These are phyloP conservation scores for Drosophila baimaii DNA, from an alignment of 1,140 invertebrate genomes.

Conservation along the genomic window DNA sequence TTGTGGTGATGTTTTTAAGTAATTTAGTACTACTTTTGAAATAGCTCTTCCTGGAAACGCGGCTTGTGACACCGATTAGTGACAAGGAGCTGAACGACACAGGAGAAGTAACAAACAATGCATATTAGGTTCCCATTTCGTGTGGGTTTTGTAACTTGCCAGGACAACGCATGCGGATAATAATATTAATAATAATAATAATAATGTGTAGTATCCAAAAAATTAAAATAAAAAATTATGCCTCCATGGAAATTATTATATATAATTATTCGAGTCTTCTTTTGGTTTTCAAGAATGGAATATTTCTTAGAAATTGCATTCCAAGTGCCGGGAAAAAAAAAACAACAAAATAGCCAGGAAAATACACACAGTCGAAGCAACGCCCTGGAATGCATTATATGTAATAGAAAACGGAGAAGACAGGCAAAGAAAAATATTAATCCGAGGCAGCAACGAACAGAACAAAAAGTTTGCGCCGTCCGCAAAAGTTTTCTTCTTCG, in stretches of 20 bases:
- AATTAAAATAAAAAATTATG: neutral
- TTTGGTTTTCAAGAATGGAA: slow-evolving; percentile 64
- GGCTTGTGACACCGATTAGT: too few relatives aligned
- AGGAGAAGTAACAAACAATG: too few relatives aligned
- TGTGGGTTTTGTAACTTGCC: too few relatives aligned
- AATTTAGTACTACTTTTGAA: too few relatives aligned
- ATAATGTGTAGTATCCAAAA: too few relatives aligned
- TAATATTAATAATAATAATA: too few relatives aligned
- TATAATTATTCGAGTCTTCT: slow-evolving; percentile 36
- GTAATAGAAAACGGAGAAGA: slow-evolving; percentile 35
- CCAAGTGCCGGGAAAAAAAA: slow-evolving; percentile 25
- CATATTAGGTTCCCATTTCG: too few relatives aligned
- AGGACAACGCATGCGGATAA: too few relatives aligned
- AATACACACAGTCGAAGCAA: slow-evolving; percentile 14
- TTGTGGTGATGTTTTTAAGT: too few relatives aligned
- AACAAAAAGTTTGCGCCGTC: slow-evolving; percentile 53
- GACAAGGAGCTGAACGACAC: too few relatives aligned
- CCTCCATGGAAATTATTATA: neutral
- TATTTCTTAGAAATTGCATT: slow-evolving; percentile 71
- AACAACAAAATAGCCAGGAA: slow-evolving; percentile 35
- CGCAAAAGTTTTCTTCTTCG: slow-evolving; percentile 43
- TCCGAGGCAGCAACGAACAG: slow-evolving; percentile 40
- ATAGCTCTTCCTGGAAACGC: too few relatives aligned
- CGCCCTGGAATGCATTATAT: slow-evolving; percentile 42
- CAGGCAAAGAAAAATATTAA: slow-evolving; percentile 68